A percentile compares a stretch with the other conserved stretches of the same genome.
These are phyloP conservation scores for Lepidotrigona ventralis DNA, from an alignment of 1,140 invertebrate genomes.

Conservation along the genomic window DNA sequence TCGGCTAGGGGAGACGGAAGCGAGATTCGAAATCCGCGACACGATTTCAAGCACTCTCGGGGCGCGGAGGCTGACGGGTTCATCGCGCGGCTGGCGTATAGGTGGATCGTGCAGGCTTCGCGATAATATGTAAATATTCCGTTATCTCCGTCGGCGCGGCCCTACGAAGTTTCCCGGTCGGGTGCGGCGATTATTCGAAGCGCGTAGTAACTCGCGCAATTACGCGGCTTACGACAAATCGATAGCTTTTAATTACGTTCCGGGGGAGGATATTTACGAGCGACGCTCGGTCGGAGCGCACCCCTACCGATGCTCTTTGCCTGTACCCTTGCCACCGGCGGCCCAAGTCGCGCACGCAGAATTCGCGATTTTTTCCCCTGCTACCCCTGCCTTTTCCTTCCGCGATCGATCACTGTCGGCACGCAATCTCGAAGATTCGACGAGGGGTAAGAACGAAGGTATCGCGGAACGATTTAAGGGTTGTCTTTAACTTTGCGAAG, in stretches of 20 bases:
- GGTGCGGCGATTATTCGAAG: conserved; percentile 73
- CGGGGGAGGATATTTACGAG: conserved; percentile 71
- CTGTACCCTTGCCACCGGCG: conserved; percentile 5
- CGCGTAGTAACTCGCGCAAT: conserved; percentile 78
- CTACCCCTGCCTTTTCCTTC: neutral
- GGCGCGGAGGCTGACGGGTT: conserved; percentile 51
- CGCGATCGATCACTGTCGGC: conserved; percentile 5
- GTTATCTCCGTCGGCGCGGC: conserved; percentile 72
- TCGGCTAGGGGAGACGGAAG: neutral
- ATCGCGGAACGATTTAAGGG: conserved; percentile 12
- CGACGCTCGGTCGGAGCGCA: conserved; percentile 41
- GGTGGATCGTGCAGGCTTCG: conserved; percentile 58
- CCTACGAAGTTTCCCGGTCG: conserved; percentile 60
- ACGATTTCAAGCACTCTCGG: conserved; percentile 30
- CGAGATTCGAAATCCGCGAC: conserved; percentile 46
- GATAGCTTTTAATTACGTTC: conserved; percentile 78
- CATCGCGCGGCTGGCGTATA: conserved; percentile 50
- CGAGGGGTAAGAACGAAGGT: neutral
- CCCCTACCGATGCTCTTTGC: conserved; percentile 38
- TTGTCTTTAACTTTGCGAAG: neutral
- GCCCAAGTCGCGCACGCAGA: neutral
- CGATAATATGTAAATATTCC: conserved; percentile 80
- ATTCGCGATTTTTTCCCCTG: conserved; percentile 10
- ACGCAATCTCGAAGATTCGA: neutral
- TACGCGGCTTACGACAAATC: conserved; percentile 79